Percentiles rank a stretch among this genome's conserved stretches.
phyloP scores from a whole-genome alignment of 2,113 vertebrate genomes.

The Cinclus cinclus region DNA sequence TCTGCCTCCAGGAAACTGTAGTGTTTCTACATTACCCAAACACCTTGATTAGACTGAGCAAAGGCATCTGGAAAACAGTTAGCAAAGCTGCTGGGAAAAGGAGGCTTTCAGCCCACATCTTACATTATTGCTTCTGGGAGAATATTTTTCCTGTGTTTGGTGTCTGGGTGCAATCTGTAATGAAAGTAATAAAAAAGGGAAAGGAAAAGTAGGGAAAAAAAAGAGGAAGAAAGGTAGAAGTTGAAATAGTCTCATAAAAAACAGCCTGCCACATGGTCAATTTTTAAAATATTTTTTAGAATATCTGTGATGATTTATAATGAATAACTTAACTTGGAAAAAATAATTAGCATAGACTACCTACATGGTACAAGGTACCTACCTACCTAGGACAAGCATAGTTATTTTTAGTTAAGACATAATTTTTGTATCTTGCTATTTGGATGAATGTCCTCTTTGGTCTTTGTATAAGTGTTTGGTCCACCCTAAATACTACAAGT shows the following conservation, averaged over 20 bases:
- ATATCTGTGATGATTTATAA: neutral
- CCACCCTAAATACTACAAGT: constrained; percentile 30
- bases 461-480: constrained; percentile 13
- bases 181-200: neutral
- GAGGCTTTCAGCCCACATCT: neutral
- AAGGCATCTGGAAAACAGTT: neutral
- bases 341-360: neutral
- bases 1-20: neutral
- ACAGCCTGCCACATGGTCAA: neutral
- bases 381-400: neutral
- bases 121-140: neutral
- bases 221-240: neutral
- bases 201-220: neutral
- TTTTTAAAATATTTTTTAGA: neutral
- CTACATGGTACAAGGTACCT: neutral
- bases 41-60: neutral
- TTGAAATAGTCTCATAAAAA: neutral
- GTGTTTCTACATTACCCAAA: neutral
- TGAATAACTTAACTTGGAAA: neutral
- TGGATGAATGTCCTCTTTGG: neutral
- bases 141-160: neutral
- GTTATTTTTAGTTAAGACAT: neutral
- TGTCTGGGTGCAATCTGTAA: neutral
- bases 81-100: neutral
- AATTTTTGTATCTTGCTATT: neutral